Percentiles rank a stretch among this genome's conserved stretches.
Evolutionary conservation across 2,888 invertebrate species (phyloP).

Genomic region (Podabrus alpinus): DNA sequence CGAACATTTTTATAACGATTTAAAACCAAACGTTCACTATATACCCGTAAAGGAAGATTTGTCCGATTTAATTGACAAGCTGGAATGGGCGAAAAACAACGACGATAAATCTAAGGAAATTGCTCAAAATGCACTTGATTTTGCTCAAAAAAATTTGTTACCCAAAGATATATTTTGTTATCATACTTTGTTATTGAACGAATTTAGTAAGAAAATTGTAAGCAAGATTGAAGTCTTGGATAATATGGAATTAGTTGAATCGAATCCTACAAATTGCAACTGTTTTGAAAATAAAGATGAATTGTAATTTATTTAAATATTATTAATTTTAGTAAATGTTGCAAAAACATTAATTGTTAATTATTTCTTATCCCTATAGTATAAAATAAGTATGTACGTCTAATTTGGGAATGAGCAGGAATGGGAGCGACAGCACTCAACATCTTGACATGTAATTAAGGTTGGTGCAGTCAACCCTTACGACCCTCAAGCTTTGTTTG

Average conservation of each 20-base stretch:
- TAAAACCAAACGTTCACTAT: constrained; percentile 80
- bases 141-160: constrained; percentile 76
- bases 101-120: constrained; percentile 71
- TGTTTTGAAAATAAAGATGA: constrained; percentile 52
- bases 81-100: constrained; percentile 77
- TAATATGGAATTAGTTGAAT: constrained; percentile 66
- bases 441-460: too few species aligned
- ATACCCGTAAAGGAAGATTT: constrained; percentile 81
- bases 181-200: constrained; percentile 75
- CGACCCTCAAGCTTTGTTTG: too few species aligned
- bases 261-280: constrained; percentile 53
- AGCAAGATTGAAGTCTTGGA: constrained; percentile 61
- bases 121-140: constrained; percentile 68
- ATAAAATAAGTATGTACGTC: too few species aligned
- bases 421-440: too few species aligned
- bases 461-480: too few species aligned
- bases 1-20: constrained; percentile 87
- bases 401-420: too few species aligned
- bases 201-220: constrained; percentile 72
- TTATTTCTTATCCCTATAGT: neutral
- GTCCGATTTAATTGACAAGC: constrained; percentile 76
- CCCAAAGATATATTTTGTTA: constrained; percentile 89
- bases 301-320: constrained; percentile 45
- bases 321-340: neutral
- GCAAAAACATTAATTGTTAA: neutral